Evolutionary conservation across 2,113 vertebrate genomes (phyloP), one percentile per base, ranked within the genome.

Genomic region (Lethenteron reissneri): DNA sequence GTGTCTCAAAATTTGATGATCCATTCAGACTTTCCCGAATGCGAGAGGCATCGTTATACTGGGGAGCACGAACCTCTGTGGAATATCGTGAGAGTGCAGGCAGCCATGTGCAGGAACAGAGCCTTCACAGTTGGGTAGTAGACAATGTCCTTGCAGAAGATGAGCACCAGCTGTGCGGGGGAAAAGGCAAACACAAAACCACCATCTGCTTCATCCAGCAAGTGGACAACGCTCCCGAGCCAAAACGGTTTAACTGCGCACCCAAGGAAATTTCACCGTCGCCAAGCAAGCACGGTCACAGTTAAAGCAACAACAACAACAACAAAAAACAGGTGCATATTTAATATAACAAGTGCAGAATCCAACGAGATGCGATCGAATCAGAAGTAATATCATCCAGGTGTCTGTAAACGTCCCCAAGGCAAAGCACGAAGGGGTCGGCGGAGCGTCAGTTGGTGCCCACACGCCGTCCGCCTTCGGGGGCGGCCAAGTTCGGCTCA

Each of bases 51-150:
- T 41, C 41, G 41, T 41, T 41, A 41, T 41, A 41, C 41, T 5
- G 41, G 41, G 41, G 41, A 41, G 41, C 41, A 41, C 41, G 41
- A 92, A 99, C 94, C 94, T 96, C 97, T 92, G 79, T 97, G 92
- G 83, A 99, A 99, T 78, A 99, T 88, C 76, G 86, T 88, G 77
- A 97, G 84, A 5, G 94, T 97, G 80, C 96, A 84, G n/a, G 94
- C 94, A 75, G 91, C 94, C 83, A 94, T 90, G 17, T 94, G 85
- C 81, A 97, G 85, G 84, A 97, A 99, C 76, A 99, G 88, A 74
- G 89, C 87, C 82, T 96, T 92, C 77, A 99, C 90, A 73, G 94
- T 92, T 73, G 90, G 87, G 76, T 97, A 97, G 82, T 99, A 86
- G 75, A 85, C 88, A 57, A 90, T 86, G 80, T 97, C 86, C 13